Evolutionary conservation across 2,888 invertebrate genomes (phyloP), one percentile per base, ranked within the genome.

Genomic region (Tethea ocularis): DNA sequence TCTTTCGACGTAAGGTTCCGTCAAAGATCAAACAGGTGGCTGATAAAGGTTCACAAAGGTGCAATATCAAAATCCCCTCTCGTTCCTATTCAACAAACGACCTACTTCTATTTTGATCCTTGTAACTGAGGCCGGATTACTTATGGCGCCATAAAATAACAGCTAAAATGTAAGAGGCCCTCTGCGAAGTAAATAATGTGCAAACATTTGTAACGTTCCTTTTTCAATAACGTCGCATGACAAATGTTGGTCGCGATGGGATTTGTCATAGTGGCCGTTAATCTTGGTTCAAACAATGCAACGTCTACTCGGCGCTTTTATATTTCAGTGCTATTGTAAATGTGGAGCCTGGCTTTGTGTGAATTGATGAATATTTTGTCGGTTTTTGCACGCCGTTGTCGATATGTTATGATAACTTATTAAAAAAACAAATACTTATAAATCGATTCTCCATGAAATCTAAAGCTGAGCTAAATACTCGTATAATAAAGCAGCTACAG

Each of bases 71-170:
- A 33, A 46, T 20, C 46, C 46, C 46, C 46, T 17, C 46, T 46
- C 46, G 46, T 20, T 17, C 46, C 15, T 46, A 20, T 38, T 38
- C 38, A 13, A 33, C 33, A 13, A 33, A 33, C 33, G 33, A 3
- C 33, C 33, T 13, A 33, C 33, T 1, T 13, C 10, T 20, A 46
- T 46, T 46, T 46, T 20, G 46, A 46, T 20, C 20, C 20, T 7
- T 20, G 46, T 8, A 10, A 20, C 46, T 20, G 46, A 46, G 8
- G 46, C 46, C 46, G 46, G 46, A 46, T 46, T 46, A 46, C 46
- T 46, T 46, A 46, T 46, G 17, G 46, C 46, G 17, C 46, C 46
- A 46, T 46, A 20, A 46, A 46, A 46, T 46, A 46, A 46, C 46
- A 20, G 46, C 46, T 46, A 46, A 46, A 46, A 46, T 1, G 46